Evolutionary conservation across 2,113 vertebrate species (phyloP), one percentile per base, ranked within the genome.

Genomic region (Scytalopus superciliaris): DNA sequence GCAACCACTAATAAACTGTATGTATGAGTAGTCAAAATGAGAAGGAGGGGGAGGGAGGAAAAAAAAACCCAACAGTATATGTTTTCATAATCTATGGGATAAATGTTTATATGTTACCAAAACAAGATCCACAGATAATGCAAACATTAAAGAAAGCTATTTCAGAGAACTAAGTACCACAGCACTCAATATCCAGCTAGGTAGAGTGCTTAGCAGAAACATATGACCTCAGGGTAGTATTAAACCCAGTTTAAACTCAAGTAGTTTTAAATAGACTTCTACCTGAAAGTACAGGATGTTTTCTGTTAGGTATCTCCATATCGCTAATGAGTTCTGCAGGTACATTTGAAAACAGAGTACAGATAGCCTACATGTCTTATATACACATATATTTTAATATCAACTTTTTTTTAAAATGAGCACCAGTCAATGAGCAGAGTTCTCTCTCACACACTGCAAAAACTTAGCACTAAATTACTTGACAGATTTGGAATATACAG

Each of bases 1-100:
- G 42, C 55, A 86, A 3, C 19, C 11, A 33, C 33, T 84, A 90
- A 84, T 35, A 77, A 84, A 86, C 33, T 14, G 40, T 6, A 3
- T 18, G 10, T 22, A 23, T 16, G 19, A 84, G 16, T 8, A 84
- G 45, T 9, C 33, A 74, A 80, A 23, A 77, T 21, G 6, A 91
- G 56, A 13, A 75, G 17, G 12, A 31, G 7, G 1, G 4, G 4
- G 7, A 10, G 1, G 7, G 4, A 2, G 8, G 3, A n/a, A 4
- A 39, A 19, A 64, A 9, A 14, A 0, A 0, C 0, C 19, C 57
- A 42, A 9, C 13, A 64, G 10, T 45, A 12, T 31, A 27, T 31
- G 4, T 77, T 77, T 75, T 49, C 33, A 57, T 39, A 44, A 27
- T 2, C 5, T 28, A 22, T 2, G 1, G 5, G 24, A 25, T 59